Conservation (phyloP, 1,140 invertebrate genomes). For the Frieseomelitta varia region DNA sequence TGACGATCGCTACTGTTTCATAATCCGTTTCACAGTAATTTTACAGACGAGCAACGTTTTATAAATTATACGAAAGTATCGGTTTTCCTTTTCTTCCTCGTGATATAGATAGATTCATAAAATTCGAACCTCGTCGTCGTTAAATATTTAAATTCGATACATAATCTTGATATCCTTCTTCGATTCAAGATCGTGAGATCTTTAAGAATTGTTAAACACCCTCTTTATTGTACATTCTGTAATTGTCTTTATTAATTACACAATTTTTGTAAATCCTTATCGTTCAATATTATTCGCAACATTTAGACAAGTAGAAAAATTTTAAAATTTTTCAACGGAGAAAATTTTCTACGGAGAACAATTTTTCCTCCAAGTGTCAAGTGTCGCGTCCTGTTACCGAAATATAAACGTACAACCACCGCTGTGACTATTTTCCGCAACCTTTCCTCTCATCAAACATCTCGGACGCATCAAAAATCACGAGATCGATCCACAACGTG, state of each 20-base stretch:
- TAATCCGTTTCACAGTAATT: no score
- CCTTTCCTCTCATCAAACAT: background rate
- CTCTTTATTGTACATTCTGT: no score
- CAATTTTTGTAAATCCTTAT: no score
- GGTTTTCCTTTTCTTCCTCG: background rate
- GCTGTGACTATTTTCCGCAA: background rate
- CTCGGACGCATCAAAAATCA: background rate
- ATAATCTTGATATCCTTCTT: background rate
- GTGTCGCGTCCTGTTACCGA: background rate
- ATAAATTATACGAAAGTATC: fast-evolving
- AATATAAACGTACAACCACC: background rate
- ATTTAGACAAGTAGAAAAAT: background rate
- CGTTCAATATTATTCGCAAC: background rate
- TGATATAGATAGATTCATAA: no score
- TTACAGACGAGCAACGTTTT: no score
- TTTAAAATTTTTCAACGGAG: no score
- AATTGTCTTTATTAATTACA: no score
- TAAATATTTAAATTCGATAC: background rate
- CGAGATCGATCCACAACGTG: background rate
- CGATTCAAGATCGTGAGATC: no score
- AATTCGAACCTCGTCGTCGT: background rate
- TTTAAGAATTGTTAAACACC: no score
- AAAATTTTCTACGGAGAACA: background rate
- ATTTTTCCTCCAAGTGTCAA: background rate
- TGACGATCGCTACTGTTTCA: background rate